These are phyloP conservation scores for Cydia fagiglandana DNA, from an alignment of 1,140 invertebrate genomes.

Conservation along the genomic window DNA sequence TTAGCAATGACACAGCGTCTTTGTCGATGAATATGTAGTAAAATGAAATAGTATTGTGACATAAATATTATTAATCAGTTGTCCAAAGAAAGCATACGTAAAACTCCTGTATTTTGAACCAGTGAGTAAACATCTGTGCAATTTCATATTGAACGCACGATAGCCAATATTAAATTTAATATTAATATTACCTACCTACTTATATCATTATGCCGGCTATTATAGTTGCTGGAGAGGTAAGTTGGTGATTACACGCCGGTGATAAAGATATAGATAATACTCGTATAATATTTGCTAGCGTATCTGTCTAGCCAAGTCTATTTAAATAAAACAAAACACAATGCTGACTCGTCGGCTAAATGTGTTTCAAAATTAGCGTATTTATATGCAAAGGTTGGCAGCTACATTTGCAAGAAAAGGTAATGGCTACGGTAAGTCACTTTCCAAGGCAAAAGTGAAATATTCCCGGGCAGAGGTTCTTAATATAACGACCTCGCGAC, in stretches of 20 bases:
- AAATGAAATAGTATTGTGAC: background rate
- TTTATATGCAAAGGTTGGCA: slow-evolving; percentile 26
- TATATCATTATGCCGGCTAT: no score
- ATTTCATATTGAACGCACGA: no score
- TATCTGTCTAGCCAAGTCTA: no score
- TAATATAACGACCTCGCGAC: slow-evolving; percentile 10
- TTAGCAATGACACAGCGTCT: background rate
- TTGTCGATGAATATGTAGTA: background rate
- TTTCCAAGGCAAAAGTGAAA: background rate
- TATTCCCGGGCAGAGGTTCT: slow-evolving; percentile 1
- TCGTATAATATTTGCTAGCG: background rate
- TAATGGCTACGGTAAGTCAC: slow-evolving; percentile 13
- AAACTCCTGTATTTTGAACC: no score
- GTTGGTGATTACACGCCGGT: background rate
- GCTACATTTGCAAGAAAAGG: slow-evolving; percentile 16
- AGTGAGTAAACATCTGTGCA: no score
- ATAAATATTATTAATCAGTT: background rate
- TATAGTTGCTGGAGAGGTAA: background rate
- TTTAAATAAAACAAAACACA: background rate
- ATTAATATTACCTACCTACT: no score
- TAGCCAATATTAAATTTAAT: no score
- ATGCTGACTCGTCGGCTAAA: background rate
- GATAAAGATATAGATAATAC: background rate
- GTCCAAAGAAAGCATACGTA: background rate
- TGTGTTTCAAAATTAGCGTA: slow-evolving; percentile 6